Evolutionary conservation across 2,888 invertebrate species (phyloP), one percentile per base, ranked within the genome.

Genomic region (Synanthedon andrenaeformis): DNA sequence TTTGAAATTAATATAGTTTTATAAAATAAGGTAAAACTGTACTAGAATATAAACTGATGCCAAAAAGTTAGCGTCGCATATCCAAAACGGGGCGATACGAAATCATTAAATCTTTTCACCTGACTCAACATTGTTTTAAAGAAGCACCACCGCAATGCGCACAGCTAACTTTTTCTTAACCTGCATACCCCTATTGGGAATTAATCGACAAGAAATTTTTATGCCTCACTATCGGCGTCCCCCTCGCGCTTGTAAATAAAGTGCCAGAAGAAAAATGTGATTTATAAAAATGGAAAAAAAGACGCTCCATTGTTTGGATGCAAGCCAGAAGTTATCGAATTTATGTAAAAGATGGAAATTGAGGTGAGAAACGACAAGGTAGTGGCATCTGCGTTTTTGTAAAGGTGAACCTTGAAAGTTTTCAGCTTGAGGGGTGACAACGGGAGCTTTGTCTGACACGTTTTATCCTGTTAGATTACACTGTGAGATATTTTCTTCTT

Each of bases 291-390:
- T n/a, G 14, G 14, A 45, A n/a, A 45, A 45, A 45, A 3, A 45
- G 14, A 45, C 45, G 63, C 62, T 65, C 66, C 61, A 61, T 64
- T 65, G 67, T 66, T 72, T 83, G 83, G 82, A 73, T 56, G 59
- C 55, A 58, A 62, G 82, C 81, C 83, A 83, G 68, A 65, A 70
- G 66, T 79, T 81, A 79, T 79, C 79, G 77, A 75, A 78, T 79
- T 75, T 70, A 74, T 77, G 76, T 76, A 75, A 78, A 76, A 76
- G 74, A 77, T 76, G 74, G 74, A 77, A 79, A 76, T 79, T 73
- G 76, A 79, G 77, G 76, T 79, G 76, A 72, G 69, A 76, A 74
- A 71, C 61, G 69, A 63, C 67, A 65, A 61, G 57, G 61, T 59
- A 63, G 69, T 64, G 63, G 63, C 62, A 58, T 56, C 62, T 60